Percentiles rank a stretch among this genome's conserved stretches.
These are phyloP conservation scores for Pectinophora gossypiella DNA, from an alignment of 1,140 invertebrate species.

Conservation along the genomic window DNA sequence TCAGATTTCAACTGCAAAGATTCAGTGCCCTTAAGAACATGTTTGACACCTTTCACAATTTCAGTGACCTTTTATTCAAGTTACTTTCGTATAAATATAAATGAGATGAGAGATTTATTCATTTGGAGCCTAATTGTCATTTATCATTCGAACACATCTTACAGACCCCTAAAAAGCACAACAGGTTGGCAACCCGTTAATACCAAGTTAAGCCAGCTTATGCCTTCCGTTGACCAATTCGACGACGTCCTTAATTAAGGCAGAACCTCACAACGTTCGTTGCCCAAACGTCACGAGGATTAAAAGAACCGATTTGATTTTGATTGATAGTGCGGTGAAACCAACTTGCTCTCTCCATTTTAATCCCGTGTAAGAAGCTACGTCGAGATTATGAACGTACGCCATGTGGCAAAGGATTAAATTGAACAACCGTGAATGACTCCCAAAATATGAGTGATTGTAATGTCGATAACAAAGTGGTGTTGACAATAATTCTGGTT, in stretches of 20 bases:
- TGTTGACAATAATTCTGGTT: conserved; percentile 2
- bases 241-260: conserved; percentile 44
- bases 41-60: neutral
- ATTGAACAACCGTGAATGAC: conserved; percentile 33
- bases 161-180: neutral
- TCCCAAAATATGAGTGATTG: neutral
- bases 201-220: conserved; percentile 8
- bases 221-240: neutral
- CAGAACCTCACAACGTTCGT: conserved; percentile 27
- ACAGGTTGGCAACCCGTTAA: conserved; percentile 9
- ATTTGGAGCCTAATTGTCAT: too few relatives aligned
- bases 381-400: conserved; percentile 19
- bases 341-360: conserved; percentile 29
- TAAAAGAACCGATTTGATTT: conserved; percentile 54
- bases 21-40: neutral
- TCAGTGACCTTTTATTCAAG: neutral
- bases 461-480: neutral
- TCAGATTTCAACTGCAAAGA: too few relatives aligned
- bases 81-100: neutral
- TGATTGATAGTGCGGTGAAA: conserved; percentile 57
- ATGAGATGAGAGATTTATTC: too few relatives aligned
- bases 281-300: conserved; percentile 26
- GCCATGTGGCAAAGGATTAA: conserved; percentile 14
- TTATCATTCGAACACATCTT: too few relatives aligned
- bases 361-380: conserved; percentile 29